Evolutionary conservation across 2,888 invertebrate genomes (phyloP).

Genomic region (Pandemis cinnamomeana): DNA sequence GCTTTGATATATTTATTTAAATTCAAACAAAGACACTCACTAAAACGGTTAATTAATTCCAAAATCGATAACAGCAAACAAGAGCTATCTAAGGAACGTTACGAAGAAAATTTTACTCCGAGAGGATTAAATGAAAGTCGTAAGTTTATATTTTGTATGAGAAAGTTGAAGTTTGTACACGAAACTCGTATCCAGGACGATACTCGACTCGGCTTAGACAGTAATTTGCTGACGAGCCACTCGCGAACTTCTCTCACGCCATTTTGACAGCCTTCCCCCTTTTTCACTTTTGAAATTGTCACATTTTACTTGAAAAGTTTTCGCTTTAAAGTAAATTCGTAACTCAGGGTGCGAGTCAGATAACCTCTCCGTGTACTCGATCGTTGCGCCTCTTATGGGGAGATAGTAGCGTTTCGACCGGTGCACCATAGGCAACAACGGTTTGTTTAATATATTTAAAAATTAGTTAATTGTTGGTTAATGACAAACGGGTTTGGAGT

Average conservation of each 20-base stretch:
- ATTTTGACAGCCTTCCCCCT: slow-evolving; percentile 54
- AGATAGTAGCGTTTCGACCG: too few relatives aligned
- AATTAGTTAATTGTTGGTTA: too few relatives aligned
- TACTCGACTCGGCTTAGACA: slow-evolving; percentile 61
- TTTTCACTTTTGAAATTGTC: slow-evolving; percentile 44
- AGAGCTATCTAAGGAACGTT: background rate
- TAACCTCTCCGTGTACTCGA: too few relatives aligned
- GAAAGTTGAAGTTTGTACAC: slow-evolving; percentile 63
- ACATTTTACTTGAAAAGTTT: slow-evolving; percentile 40
- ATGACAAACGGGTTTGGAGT: too few relatives aligned
- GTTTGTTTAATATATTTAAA: too few relatives aligned
- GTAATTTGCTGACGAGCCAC: slow-evolving; percentile 77
- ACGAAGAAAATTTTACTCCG: slow-evolving; percentile 6
- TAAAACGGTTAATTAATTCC: background rate
- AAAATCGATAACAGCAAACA: background rate
- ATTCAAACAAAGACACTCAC: background rate
- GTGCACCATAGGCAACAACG: too few relatives aligned
- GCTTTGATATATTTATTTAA: too few relatives aligned
- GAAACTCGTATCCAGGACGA: slow-evolving; percentile 63
- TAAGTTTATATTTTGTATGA: slow-evolving; percentile 66
- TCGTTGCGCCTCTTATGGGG: too few relatives aligned
- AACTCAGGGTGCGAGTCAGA: background rate
- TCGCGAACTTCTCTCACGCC: slow-evolving; percentile 63
- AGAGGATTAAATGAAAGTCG: slow-evolving; percentile 73
- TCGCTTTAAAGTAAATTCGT: slow-evolving; percentile 36